These are phyloP conservation scores for Coleophora flavipennella DNA, from an alignment of 2,888 invertebrate genomes.

Conservation along the genomic window DNA sequence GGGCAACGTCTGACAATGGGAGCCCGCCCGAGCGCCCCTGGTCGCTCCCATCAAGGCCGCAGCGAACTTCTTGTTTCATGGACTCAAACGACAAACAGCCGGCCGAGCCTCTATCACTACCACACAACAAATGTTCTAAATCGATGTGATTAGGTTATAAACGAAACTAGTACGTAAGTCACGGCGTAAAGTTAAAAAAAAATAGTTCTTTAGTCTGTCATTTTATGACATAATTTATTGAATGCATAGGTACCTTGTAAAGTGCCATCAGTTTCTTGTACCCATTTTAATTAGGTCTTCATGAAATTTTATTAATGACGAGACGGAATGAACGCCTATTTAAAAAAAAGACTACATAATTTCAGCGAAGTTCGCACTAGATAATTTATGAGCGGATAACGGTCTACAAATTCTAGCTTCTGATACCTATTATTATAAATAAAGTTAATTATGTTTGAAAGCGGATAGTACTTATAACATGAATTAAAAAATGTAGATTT, in stretches of 20 bases:
- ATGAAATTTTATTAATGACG: slow-evolving; percentile 31
- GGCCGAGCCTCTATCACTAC: slow-evolving; percentile 60
- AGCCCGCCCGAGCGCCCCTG: slow-evolving; percentile 74
- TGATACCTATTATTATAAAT: slow-evolving; percentile 29
- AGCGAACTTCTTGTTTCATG: slow-evolving; percentile 78
- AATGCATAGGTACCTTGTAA: slow-evolving; percentile 60
- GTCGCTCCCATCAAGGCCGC: slow-evolving; percentile 77
- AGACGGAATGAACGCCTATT: too few relatives aligned
- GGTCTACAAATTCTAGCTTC: slow-evolving; percentile 42
- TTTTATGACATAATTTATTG: slow-evolving; percentile 63
- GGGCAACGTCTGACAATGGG: slow-evolving; percentile 85
- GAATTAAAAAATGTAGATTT: slow-evolving; percentile 37
- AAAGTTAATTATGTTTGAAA: slow-evolving; percentile 30
- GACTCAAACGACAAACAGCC: slow-evolving; percentile 70
- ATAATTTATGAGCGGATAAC: slow-evolving; percentile 9
- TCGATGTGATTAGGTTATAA: slow-evolving; percentile 67
- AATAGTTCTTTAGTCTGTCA: slow-evolving; percentile 65
- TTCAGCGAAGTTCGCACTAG: slow-evolving; percentile 8
- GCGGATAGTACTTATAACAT: slow-evolving; percentile 22
- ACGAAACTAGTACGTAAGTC: slow-evolving; percentile 60
- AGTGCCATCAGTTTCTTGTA: slow-evolving; percentile 59
- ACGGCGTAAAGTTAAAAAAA: slow-evolving; percentile 54
- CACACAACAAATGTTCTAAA: slow-evolving; percentile 73
- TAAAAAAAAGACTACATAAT: slow-evolving; percentile 8
- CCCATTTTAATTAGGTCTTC: slow-evolving; percentile 57